Percentiles rank a stretch among this genome's conserved stretches.
These are phyloP conservation scores for Lutjanus campechanus DNA, from an alignment of 2,797 vertebrate genomes.

Conservation along the genomic window DNA sequence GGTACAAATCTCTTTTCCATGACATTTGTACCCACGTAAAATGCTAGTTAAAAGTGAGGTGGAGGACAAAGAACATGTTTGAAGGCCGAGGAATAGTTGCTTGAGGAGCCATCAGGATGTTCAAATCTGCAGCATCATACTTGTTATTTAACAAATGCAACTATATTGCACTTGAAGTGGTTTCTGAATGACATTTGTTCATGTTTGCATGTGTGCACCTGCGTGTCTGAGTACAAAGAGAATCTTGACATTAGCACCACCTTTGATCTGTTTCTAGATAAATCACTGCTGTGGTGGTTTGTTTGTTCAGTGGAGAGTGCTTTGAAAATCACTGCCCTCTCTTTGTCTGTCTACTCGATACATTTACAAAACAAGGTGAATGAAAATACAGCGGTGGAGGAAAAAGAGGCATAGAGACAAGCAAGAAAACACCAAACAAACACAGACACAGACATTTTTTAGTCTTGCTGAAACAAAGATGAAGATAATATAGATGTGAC, in stretches of 20 bases:
- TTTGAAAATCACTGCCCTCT: slow-evolving; percentile 66
- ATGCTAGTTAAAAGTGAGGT: neutral
- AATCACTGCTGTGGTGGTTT: slow-evolving; percentile 47
- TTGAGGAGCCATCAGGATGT: neutral
- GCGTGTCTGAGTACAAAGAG: slow-evolving; percentile 61
- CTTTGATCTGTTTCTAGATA: slow-evolving; percentile 71
- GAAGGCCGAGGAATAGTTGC: neutral
- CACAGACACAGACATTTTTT: slow-evolving; percentile 9
- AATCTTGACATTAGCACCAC: slow-evolving; percentile 60
- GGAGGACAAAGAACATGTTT: neutral
- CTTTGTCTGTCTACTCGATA: slow-evolving; percentile 33
- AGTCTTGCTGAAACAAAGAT: slow-evolving; percentile 11
- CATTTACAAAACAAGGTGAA: slow-evolving; percentile 29
- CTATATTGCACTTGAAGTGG: neutral
- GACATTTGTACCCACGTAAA: neutral
- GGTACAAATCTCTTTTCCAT: neutral
- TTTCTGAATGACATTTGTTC: slow-evolving; percentile 16
- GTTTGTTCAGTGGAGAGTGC: slow-evolving; percentile 50
- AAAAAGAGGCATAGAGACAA: neutral
- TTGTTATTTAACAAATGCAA: slow-evolving; percentile 9
- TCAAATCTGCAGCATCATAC: slow-evolving; percentile 28
- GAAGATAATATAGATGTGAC: neutral
- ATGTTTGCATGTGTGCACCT: slow-evolving; percentile 44
- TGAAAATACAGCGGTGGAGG: slow-evolving; percentile 11
- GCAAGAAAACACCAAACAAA: slow-evolving; percentile 12